These are phyloP conservation scores for Papilio polyxenes DNA, from an alignment of 1,140 invertebrate genomes.

Conservation along the genomic window DNA sequence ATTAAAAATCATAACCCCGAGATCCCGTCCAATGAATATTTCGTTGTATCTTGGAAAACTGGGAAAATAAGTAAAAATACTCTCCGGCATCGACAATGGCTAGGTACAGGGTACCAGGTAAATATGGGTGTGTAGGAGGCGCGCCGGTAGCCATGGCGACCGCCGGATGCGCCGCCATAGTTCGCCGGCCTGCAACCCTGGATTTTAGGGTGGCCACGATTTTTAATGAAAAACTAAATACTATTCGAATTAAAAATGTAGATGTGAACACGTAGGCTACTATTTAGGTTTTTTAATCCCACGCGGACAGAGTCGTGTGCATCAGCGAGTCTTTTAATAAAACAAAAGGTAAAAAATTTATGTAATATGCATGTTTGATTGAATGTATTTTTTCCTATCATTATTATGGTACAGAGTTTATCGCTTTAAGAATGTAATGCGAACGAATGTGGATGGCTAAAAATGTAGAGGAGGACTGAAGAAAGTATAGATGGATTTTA, in stretches of 20 bases:
- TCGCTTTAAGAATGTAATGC: too few species aligned
- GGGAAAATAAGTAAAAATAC: conserved; percentile 28
- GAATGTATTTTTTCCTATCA: too few species aligned
- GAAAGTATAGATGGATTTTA: too few species aligned
- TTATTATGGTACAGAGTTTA: too few species aligned
- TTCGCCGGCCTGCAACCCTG: conserved; percentile 53
- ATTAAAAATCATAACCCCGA: conserved; percentile 11
- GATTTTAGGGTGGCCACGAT: conserved; percentile 53
- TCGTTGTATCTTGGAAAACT: conserved; percentile 16
- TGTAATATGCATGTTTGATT: too few species aligned
- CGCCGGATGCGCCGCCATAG: conserved; percentile 64
- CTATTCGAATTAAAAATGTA: neutral
- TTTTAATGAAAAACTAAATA: neutral
- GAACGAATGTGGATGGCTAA: too few species aligned
- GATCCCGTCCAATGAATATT: conserved; percentile 1
- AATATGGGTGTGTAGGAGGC: conserved; percentile 47
- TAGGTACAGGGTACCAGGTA: conserved; percentile 49
- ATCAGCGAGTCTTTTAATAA: too few species aligned
- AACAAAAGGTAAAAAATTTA: neutral
- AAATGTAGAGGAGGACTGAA: too few species aligned
- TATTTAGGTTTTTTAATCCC: too few species aligned
- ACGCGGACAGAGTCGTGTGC: too few species aligned
- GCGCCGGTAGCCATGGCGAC: conserved; percentile 66
- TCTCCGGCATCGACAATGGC: neutral
- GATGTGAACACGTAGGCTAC: too few species aligned